These are phyloP conservation scores for Saccopteryx leptura DNA, from an alignment of 2,113 vertebrate species.

Conservation along the genomic window DNA sequence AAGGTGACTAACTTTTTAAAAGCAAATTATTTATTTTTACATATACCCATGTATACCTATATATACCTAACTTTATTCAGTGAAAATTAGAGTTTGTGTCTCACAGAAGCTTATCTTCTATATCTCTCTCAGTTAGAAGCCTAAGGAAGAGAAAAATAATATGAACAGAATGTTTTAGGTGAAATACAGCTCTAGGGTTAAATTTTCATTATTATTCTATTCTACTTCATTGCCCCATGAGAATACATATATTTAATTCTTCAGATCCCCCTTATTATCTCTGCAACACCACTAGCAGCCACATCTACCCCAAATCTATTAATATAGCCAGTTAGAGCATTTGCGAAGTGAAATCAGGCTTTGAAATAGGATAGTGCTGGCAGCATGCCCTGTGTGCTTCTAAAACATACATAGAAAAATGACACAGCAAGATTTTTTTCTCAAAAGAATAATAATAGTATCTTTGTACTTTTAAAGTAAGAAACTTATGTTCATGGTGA, in stretches of 20 bases:
- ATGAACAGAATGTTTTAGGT: conserved; percentile 75
- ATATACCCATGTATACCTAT: neutral
- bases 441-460: conserved; percentile 68
- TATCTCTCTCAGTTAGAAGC: conserved; percentile 57
- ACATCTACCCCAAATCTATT: conserved; percentile 51
- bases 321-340: conserved; percentile 68
- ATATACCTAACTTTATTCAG: conserved; percentile 31
- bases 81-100: conserved; percentile 56
- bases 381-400: conserved; percentile 54
- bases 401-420: conserved; percentile 62
- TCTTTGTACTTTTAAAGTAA: conserved; percentile 67
- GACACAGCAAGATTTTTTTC: conserved; percentile 63
- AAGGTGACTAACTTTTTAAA: conserved; percentile 25
- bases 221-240: conserved; percentile 72
- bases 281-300: conserved; percentile 63
- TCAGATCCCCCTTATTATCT: conserved; percentile 75
- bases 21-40: conserved; percentile 11
- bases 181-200: conserved; percentile 80
- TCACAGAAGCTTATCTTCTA: conserved; percentile 42
- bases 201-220: conserved; percentile 83
- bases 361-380: conserved; percentile 57
- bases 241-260: conserved; percentile 76
- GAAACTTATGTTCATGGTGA: conserved; percentile 59
- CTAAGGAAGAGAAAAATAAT: conserved; percentile 70
- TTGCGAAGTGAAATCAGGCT: conserved; percentile 70